Conservation (phyloP, 2,888 invertebrate genomes). For the Stratiomys singularior region DNA sequence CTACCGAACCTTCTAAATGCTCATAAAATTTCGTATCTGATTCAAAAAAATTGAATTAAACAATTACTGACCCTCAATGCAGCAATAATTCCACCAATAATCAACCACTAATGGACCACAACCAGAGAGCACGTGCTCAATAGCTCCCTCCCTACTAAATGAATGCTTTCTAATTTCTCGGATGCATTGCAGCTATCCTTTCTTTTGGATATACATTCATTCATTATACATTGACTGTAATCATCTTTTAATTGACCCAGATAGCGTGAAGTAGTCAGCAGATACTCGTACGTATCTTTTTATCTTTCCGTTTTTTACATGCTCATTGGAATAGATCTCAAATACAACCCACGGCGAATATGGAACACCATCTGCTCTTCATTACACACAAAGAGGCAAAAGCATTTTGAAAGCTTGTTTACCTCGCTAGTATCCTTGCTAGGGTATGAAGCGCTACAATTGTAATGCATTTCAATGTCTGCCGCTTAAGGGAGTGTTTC, state of each 20-base stretch:
- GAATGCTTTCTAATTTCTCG: slow-evolving; percentile 12
- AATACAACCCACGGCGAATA: neutral
- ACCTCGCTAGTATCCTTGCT: slow-evolving; percentile 2
- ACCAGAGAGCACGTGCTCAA: neutral
- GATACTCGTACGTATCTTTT: neutral
- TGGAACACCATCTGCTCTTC: slow-evolving; percentile 42
- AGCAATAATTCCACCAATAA: neutral
- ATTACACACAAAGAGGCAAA: slow-evolving; percentile 15
- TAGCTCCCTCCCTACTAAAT: neutral
- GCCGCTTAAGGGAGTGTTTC: neutral
- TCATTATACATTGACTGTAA: slow-evolving; percentile 39
- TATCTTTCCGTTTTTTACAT: no score
- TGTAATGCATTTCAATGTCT: neutral
- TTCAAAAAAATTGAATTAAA: neutral
- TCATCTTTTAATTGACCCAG: slow-evolving; percentile 51
- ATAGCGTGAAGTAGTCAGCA: slow-evolving; percentile 35
- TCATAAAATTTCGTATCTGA: no score
- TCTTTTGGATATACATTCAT: neutral
- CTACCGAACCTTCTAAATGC: no score
- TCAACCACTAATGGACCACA: slow-evolving; percentile 38
- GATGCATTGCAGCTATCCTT: neutral
- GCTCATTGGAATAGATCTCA: no score
- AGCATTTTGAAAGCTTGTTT: slow-evolving; percentile 26
- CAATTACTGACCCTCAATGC: slow-evolving; percentile 1
- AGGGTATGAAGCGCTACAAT: neutral